Percentiles rank a stretch among this genome's conserved stretches.
phyloP scores from a whole-genome alignment of 2,797 vertebrate genomes.

The Rhynchonycteris naso region DNA sequence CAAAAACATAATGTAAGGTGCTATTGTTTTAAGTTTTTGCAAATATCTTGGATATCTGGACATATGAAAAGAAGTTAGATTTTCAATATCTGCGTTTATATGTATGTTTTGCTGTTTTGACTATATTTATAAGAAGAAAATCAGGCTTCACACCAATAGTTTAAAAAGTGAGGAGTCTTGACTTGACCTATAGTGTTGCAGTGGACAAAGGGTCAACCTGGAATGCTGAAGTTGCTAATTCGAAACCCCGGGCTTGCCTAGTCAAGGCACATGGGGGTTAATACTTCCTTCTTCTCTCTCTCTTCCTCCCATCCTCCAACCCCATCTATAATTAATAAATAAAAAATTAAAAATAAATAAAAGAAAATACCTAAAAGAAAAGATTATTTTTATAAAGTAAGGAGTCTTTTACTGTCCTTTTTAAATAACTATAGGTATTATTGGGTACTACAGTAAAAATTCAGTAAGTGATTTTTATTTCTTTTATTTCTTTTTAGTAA shows the following conservation, averaged over 20 bases:
- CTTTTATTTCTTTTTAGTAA: background rate
- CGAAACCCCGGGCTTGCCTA: too few relatives aligned
- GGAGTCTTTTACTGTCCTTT: background rate
- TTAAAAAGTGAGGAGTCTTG: too few relatives aligned
- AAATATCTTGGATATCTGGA: background rate
- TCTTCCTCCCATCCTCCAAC: too few relatives aligned
- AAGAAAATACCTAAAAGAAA: too few relatives aligned
- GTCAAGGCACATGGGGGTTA: too few relatives aligned
- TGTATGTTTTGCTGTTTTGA: background rate
- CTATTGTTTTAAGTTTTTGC: background rate
- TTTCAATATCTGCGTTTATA: background rate
- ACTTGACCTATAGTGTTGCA: too few relatives aligned
- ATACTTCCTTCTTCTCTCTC: too few relatives aligned
- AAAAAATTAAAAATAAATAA: too few relatives aligned
- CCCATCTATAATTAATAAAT: too few relatives aligned
- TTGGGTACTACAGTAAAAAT: background rate
- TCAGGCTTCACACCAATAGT: background rate
- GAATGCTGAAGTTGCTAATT: too few relatives aligned
- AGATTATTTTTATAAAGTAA: background rate
- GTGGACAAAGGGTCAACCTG: too few relatives aligned
- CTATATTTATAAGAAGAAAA: background rate
- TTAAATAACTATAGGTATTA: background rate
- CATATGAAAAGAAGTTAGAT: background rate
- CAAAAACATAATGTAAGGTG: background rate
- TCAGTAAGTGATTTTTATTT: background rate